These are phyloP conservation scores for Elephantulus edwardii DNA, from an alignment of 2,113 vertebrate species.

Conservation along the genomic window DNA sequence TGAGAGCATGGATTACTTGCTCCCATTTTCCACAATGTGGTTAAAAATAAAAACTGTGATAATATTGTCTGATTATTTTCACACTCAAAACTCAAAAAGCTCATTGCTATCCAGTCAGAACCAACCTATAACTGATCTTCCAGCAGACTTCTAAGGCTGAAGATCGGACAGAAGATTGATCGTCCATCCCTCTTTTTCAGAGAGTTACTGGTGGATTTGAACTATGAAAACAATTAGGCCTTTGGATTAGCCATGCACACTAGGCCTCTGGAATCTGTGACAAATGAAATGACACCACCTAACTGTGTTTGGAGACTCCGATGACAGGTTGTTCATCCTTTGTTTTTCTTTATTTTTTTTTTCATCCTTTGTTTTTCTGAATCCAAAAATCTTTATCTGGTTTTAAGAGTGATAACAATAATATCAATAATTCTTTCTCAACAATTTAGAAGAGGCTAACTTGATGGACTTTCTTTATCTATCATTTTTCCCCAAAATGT, in stretches of 20 bases:
- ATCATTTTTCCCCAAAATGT: neutral
- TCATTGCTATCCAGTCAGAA: too few species aligned
- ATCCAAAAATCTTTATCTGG: neutral
- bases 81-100: too few species aligned
- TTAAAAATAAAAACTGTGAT: neutral
- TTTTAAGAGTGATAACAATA: neutral
- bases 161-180: neutral
- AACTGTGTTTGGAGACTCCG: neutral
- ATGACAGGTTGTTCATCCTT: neutral
- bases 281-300: too few species aligned
- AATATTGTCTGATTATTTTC: neutral
- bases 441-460: neutral
- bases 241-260: too few species aligned
- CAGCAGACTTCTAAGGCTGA: too few species aligned
- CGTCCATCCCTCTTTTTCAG: conserved; percentile 10
- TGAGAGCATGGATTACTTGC: neutral
- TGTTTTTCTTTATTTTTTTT: too few species aligned
- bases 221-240: too few species aligned
- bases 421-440: neutral
- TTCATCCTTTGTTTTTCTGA: too few species aligned
- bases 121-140: too few species aligned
- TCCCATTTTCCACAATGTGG: neutral
- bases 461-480: neutral
- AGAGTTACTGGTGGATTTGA: too few species aligned
- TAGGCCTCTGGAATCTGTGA: too few species aligned